phyloP scores from a whole-genome alignment of 2,113 vertebrate genomes.

The Chrysemys picta region DNA sequence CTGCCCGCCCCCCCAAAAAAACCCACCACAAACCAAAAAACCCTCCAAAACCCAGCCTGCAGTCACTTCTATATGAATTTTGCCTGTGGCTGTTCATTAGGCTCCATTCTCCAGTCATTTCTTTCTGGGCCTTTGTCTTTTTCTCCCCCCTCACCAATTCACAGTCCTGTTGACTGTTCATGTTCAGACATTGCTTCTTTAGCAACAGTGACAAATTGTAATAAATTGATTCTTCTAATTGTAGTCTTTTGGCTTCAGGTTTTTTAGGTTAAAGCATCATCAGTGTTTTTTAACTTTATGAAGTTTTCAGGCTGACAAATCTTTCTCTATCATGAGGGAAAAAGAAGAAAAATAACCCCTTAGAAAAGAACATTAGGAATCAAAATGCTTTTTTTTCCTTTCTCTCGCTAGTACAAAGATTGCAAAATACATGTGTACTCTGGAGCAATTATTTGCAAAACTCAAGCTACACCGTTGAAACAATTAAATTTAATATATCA shows the following conservation, averaged over 20 bases:
- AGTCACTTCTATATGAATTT: too few relatives aligned
- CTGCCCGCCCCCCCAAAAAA: too few relatives aligned
- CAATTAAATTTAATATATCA: not conserved
- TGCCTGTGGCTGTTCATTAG: too few relatives aligned
- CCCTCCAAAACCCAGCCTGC: too few relatives aligned
- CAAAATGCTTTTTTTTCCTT: not conserved
- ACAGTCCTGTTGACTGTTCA: too few relatives aligned
- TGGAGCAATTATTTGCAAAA: not conserved
- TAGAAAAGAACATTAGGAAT: not conserved
- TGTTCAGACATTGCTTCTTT: not conserved
- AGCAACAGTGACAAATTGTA: not conserved
- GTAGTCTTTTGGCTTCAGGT: not conserved
- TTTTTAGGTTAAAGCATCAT: not conserved
- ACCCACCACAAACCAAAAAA: too few relatives aligned
- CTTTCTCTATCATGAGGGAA: not conserved
- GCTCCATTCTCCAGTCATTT: too few relatives aligned
- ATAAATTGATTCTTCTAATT: not conserved
- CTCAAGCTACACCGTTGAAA: not conserved
- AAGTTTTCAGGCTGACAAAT: not conserved
- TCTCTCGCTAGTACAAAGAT: not conserved
- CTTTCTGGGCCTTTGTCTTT: too few relatives aligned
- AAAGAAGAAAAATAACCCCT: not conserved
- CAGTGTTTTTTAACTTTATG: not conserved
- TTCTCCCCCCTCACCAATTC: too few relatives aligned
- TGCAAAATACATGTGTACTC: not conserved